Base-by-base conservation (phyloP, 2,113 vertebrate genomes). In the Anguilla rostrata region DNA sequence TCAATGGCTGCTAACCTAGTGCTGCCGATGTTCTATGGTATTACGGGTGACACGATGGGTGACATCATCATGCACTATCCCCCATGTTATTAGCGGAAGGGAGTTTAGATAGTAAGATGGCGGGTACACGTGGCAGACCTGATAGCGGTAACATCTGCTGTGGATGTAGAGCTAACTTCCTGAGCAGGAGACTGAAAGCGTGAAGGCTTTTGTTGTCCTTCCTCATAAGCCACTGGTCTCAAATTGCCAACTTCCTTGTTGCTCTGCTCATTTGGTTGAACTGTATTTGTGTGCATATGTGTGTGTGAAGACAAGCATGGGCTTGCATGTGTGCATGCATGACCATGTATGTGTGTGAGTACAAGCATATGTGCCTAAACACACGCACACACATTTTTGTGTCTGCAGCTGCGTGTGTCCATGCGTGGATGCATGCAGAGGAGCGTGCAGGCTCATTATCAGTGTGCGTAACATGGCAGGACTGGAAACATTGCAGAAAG, bases 1-100 rank as follows among this genome's bases (percentile, higher is more conserved):
- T 92, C 90, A 94, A 90, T 92, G 93, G 71, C 71, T 7, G 92
- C 92, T 94, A 18, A 39, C 78, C 83, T 92, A 94, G 92, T 88
- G 92, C 91, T 93, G 94, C 95, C 94, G 94, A 84, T 84, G 46
- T 56, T 60, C 26, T 63, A 79, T 87, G 91, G 81, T 92, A 92
- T 92, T 86, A 92, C 90, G 93, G 95, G 92, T 93, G 93, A 95
- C 93, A 90, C 92, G 93, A 95, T 94, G 94, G 93, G 90, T 91
- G 92, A 94, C 87, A 94, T 92, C 93, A 92, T 78, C 93, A 92
- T 87, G 88, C 90, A 92, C 93, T 92, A 94, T 94, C 85, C 78
- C 92, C 92, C n/a, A 75, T n/a, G 11, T 75, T 75, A 92, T 87
- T 90, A 92, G 40, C 79, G 93, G 87, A 26, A 88, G 93, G 92